Percentiles rank a stretch among this genome's conserved stretches.
These are phyloP conservation scores for Erebia aethiops DNA, from an alignment of 2,888 invertebrate species.

Conservation along the genomic window DNA sequence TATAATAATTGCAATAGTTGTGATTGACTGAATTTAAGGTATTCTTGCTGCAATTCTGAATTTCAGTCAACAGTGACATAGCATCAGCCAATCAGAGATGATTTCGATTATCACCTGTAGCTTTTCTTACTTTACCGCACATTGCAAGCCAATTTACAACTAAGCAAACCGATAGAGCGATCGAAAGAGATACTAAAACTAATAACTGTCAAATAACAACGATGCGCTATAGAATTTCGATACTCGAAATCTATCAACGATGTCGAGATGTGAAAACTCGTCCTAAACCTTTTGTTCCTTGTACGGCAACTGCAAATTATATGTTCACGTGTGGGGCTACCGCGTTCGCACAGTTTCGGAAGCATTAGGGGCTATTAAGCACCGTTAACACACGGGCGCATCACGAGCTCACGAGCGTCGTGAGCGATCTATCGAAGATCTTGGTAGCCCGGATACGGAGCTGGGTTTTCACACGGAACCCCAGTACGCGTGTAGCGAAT, in stretches of 20 bases:
- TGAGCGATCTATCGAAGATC: slow-evolving; percentile 79
- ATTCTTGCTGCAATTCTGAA: too few species aligned
- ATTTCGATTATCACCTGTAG: too few species aligned
- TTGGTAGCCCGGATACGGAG: slow-evolving; percentile 68
- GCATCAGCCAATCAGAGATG: too few species aligned
- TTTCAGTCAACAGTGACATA: too few species aligned
- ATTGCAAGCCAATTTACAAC: too few species aligned
- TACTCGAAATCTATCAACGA: neutral
- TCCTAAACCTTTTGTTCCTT: slow-evolving; percentile 33
- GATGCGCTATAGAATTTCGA: too few species aligned
- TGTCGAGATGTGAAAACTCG: neutral
- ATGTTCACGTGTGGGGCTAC: slow-evolving; percentile 79
- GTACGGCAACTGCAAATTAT: slow-evolving; percentile 67
- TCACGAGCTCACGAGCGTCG: slow-evolving; percentile 78
- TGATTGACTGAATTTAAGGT: too few species aligned
- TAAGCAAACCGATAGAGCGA: too few species aligned
- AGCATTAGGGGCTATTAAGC: slow-evolving; percentile 82
- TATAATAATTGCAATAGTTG: too few species aligned
- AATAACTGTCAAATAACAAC: too few species aligned
- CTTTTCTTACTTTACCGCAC: too few species aligned
- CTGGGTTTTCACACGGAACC: slow-evolving; percentile 72
- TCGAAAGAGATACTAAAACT: too few species aligned
- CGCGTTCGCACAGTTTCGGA: slow-evolving; percentile 83
- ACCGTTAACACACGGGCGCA: slow-evolving; percentile 79
- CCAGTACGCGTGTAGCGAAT: slow-evolving; percentile 26